Base-by-base conservation (phyloP, 2,888 invertebrate species). In the Drosophila sordidula region DNA sequence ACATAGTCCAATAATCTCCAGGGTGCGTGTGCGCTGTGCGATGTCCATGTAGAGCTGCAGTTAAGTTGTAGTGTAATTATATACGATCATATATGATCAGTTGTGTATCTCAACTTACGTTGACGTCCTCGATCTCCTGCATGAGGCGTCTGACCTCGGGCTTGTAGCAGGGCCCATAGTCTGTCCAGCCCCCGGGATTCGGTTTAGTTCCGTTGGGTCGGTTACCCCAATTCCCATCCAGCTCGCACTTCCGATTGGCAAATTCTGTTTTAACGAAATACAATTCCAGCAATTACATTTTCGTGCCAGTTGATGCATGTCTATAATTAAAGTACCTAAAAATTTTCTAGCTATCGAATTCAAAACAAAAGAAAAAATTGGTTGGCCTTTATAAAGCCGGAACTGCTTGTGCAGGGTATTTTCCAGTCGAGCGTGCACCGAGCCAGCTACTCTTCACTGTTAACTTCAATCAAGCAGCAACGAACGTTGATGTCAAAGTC, bases 1-100 rank as follows among this genome's bases (percentile, higher is more conserved):
- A 58, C 95, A 95, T 42, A 97, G 94, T 1, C 98, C 98, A 96
- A 96, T 94, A 71, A 96, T 95, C 93, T 98, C 98, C 91, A 98
- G 92, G 12, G 94, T 94, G 55, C 96, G 93, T 0, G 96, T 96
- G 5, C 94, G 94, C 76, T 94, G 94, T 0, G 95, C 96, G 41
- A 97, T 95, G 80, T 94, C 93, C 50, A 95, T 93, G 89, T 95
- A 95, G 18, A 92, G 89, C 95, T 96, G 93, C 5, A 92, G 38
- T 39, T n/a, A 14, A 2, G 16, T 22, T 8, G 18, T 11, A 26
- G 45, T 44, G 29, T 41, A 12, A 9, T 34, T 4, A 34, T 0
- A 34, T 12, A 4, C 12, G 12, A 5, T 34, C 12, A 34, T 0
- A 34, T 12, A 4, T 34, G 12, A 5, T 34, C 12, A 34, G 4